phyloP scores from a whole-genome alignment of 2,113 vertebrate genomes.

The Ictidomys tridecemlineatus region DNA sequence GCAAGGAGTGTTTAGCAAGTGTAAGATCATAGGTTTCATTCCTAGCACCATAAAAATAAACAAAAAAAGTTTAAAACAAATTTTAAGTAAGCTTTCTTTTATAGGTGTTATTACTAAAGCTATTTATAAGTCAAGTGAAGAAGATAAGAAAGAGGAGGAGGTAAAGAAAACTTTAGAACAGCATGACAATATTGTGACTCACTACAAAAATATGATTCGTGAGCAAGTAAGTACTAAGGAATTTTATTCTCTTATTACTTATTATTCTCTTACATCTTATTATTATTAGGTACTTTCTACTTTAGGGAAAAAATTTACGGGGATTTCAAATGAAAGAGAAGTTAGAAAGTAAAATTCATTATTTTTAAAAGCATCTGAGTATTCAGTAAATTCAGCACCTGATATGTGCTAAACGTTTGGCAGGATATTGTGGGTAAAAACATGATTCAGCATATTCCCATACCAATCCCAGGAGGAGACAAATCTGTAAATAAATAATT shows the following conservation, averaged over 20 bases:
- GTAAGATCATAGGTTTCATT: not conserved
- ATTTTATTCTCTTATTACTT: not conserved
- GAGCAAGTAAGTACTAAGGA: conserved; percentile 91
- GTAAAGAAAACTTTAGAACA: conserved; percentile 98
- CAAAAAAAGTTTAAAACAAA: not conserved
- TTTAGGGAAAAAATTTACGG: not conserved
- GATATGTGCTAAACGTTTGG: not conserved
- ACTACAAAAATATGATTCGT: conserved; percentile 98
- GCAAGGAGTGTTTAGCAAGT: not conserved
- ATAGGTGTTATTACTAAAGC: conserved; percentile 97
- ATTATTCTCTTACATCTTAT: no score
- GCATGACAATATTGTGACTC: conserved; percentile 97
- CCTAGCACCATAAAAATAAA: not conserved
- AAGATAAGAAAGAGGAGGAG: conserved; percentile 98
- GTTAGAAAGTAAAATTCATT: conserved; percentile 32
- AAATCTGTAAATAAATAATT: not conserved
- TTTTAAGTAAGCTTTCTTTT: conserved; percentile 71
- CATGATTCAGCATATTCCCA: not conserved
- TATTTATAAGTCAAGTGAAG: conserved; percentile 98
- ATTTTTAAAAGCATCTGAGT: conserved; percentile 15
- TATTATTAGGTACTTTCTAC: not conserved
- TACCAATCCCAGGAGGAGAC: not conserved
- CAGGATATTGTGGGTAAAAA: not conserved
- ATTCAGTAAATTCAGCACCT: not conserved
- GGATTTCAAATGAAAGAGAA: conserved; percentile 44